A percentile compares a stretch with the other conserved stretches of the same genome.
Evolutionary conservation across 2,888 invertebrate species (phyloP).

Genomic region (Melieria crassipennis): DNA sequence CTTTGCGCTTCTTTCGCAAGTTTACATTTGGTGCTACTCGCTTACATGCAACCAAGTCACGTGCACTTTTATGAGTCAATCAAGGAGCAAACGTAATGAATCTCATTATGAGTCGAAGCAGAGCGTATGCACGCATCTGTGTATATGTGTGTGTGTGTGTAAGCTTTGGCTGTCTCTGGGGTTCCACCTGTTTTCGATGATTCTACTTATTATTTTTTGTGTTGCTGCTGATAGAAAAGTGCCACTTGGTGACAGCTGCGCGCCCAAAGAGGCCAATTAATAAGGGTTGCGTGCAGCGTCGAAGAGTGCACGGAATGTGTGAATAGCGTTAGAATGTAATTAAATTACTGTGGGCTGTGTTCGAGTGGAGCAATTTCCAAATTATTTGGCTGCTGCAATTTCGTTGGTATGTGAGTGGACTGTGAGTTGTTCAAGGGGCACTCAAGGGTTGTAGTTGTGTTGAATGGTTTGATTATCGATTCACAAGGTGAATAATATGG

Average conservation of each 20-base stretch:
- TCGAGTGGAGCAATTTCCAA: too few relatives aligned
- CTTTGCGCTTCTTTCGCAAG: background rate
- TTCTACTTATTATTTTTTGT: constrained; percentile 6
- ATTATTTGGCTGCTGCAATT: too few relatives aligned
- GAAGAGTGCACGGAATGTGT: too few relatives aligned
- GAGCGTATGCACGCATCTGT: background rate
- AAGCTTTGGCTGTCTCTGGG: constrained; percentile 13
- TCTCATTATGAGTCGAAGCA: constrained; percentile 45
- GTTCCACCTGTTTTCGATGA: constrained; percentile 28
- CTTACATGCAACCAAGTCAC: constrained; percentile 52
- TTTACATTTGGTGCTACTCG: background rate
- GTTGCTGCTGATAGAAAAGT: constrained; percentile 37
- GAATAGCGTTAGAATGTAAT: too few relatives aligned
- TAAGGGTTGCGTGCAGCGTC: background rate
- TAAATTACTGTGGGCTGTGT: too few relatives aligned
- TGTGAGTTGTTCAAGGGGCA: too few relatives aligned
- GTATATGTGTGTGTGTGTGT: background rate
- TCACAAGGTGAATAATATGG: too few relatives aligned
- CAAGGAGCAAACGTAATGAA: constrained; percentile 54
- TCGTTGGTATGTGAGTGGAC: too few relatives aligned
- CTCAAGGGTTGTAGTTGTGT: too few relatives aligned
- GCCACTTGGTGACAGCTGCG: constrained; percentile 27
- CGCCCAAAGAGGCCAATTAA: constrained; percentile 5
- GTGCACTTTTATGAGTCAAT: constrained; percentile 64
- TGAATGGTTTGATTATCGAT: too few relatives aligned